Evolutionary conservation across 2,113 vertebrate genomes (phyloP).

Genomic region (Marmota flaviventris): DNA sequence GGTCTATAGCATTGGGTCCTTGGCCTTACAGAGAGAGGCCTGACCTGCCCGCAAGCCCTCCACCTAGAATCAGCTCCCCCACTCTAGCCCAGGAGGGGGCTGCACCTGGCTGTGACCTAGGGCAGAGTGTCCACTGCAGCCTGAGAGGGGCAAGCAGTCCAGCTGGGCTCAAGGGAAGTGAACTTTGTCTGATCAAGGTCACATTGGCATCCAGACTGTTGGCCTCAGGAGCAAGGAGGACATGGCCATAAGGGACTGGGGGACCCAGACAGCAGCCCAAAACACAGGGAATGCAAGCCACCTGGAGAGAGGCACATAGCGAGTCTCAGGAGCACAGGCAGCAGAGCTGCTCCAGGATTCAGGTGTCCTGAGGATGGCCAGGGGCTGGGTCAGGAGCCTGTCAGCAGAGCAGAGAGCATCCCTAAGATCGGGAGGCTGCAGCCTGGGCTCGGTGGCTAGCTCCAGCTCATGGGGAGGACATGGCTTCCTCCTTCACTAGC

Average conservation of each 20-base stretch:
- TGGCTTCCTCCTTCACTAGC: background rate
- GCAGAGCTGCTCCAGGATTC: background rate
- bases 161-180: background rate
- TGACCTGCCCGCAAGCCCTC: too few relatives aligned
- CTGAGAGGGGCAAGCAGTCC: background rate
- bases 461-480: background rate
- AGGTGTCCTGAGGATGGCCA: background rate
- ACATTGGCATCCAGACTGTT: background rate
- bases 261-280: background rate
- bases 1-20: background rate
- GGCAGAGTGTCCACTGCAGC: background rate
- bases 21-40: background rate
- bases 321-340: background rate
- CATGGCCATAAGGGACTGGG: background rate
- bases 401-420: background rate
- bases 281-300: background rate
- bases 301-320: background rate
- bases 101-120: background rate
- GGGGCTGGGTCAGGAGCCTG: background rate
- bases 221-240: background rate
- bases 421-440: background rate
- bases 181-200: background rate
- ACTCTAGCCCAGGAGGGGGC: background rate
- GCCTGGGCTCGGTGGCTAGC: background rate
- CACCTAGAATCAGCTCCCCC: background rate